A percentile compares a stretch with the other conserved stretches of the same genome.
Conservation (phyloP, 2,113 vertebrate species). For the Synchiropus splendidus region DNA sequence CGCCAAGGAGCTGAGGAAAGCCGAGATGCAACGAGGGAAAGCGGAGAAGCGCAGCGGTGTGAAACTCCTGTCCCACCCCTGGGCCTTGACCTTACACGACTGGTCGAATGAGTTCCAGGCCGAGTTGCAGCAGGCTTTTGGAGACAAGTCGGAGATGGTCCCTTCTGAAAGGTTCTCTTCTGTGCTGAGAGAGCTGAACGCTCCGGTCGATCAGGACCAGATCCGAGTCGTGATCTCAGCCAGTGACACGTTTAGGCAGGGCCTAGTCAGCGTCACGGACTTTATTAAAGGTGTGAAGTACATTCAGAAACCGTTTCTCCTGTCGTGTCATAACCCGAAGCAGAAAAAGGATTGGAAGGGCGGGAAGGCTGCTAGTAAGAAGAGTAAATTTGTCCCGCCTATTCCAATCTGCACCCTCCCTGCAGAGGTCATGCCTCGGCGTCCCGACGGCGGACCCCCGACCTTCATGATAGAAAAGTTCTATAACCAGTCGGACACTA, state of each 20-base stretch:
- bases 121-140: constrained; percentile 56
- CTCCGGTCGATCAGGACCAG: constrained; percentile 47
- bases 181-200: constrained; percentile 57
- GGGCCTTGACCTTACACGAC: constrained; percentile 78
- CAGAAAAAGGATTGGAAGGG: constrained; percentile 67
- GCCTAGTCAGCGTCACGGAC: constrained; percentile 62
- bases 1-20: constrained; percentile 67
- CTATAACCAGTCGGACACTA: constrained; percentile 52
- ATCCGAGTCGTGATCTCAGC: constrained; percentile 52
- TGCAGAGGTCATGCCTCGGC: constrained; percentile 6
- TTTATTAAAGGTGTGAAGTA: constrained; percentile 85
- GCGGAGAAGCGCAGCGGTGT: constrained; percentile 24
- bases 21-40: constrained; percentile 64
- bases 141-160: constrained; percentile 35
- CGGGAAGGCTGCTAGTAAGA: constrained; percentile 56
- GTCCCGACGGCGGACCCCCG: constrained; percentile 73
- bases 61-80: constrained; percentile 53
- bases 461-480: constrained; percentile 77
- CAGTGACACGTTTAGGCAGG: constrained; percentile 55
- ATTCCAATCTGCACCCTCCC: constrained; percentile 77
- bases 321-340: constrained; percentile 67
- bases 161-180: constrained; percentile 62
- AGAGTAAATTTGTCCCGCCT: constrained; percentile 62
- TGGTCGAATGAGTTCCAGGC: constrained; percentile 77
- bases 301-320: constrained; percentile 70